phyloP scores from a whole-genome alignment of 1,140 invertebrate species.

The Coelopa frigida region DNA sequence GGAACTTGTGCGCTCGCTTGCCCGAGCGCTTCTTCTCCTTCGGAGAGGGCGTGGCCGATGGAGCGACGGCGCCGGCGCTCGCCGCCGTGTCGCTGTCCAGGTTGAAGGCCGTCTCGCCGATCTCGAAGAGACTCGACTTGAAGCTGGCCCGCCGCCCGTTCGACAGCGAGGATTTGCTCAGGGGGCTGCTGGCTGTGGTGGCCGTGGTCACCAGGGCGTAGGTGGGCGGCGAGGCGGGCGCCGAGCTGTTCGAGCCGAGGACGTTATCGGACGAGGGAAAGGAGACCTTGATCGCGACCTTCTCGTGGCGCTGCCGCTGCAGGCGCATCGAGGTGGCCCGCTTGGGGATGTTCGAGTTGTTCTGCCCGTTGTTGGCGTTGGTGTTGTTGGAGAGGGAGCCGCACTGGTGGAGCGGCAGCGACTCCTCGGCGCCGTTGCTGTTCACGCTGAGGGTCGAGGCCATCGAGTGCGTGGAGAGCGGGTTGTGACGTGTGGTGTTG shows the following conservation, averaged over 20 bases:
- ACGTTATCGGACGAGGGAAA: constrained; percentile 73
- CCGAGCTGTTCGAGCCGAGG: constrained; percentile 40
- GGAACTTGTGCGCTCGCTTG: constrained; percentile 46
- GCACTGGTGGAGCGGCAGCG: constrained; percentile 14
- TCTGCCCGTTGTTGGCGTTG: too few relatives aligned
- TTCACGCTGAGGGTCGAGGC: constrained; percentile 39
- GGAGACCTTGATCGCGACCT: constrained; percentile 74
- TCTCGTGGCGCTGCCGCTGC: constrained; percentile 56
- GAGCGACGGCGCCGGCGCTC: constrained; percentile 4
- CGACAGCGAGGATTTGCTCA: constrained; percentile 6
- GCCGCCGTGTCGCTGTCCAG: constrained; percentile 14
- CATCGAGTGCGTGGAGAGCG: constrained; percentile 40
- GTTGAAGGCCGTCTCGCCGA: constrained; percentile 38
- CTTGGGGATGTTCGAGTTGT: background rate
- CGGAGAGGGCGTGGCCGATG: constrained; percentile 39
- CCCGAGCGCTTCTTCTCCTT: constrained; percentile 44
- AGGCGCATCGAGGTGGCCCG: constrained; percentile 22
- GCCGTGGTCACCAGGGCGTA: constrained; percentile 47
- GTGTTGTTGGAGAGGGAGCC: background rate
- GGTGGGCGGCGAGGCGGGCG: constrained; percentile 48
- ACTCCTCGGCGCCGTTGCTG: constrained; percentile 27
- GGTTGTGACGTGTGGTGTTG: constrained; percentile 29
- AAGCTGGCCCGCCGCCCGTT: constrained; percentile 28
- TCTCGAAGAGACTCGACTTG: constrained; percentile 37
- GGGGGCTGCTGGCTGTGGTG: constrained; percentile 14